Conservation (phyloP, 2,888 invertebrate genomes). For the Drosophila dives region DNA sequence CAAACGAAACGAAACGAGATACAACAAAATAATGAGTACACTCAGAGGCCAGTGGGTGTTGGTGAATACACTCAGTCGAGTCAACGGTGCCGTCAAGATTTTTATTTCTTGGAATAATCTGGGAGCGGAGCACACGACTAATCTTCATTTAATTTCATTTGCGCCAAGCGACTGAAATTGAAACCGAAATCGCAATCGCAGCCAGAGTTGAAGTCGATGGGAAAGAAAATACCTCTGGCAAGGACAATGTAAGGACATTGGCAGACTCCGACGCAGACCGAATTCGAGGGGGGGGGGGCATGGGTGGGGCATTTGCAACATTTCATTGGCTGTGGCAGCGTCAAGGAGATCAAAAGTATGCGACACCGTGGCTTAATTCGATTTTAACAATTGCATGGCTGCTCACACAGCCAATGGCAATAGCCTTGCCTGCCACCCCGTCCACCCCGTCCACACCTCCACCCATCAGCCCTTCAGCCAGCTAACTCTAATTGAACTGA, state of each 20-base stretch:
- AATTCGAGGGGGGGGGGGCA: not conserved
- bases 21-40: slow-evolving; percentile 66
- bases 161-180: slow-evolving; percentile 71
- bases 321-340: slow-evolving; percentile 73
- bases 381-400: slow-evolving; percentile 79
- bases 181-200: slow-evolving; percentile 64
- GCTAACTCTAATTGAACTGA: slow-evolving; percentile 69
- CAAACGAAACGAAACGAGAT: slow-evolving; percentile 52
- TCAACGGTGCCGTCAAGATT: slow-evolving; percentile 61
- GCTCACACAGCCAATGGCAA: slow-evolving; percentile 72
- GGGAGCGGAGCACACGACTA: slow-evolving; percentile 75
- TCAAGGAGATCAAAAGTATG: slow-evolving; percentile 79
- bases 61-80: slow-evolving; percentile 27
- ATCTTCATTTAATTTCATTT: slow-evolving; percentile 83
- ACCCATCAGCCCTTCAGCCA: not conserved
- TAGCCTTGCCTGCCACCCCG: slow-evolving; percentile 31
- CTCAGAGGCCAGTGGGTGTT: slow-evolving; percentile 27
- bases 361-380: slow-evolving; percentile 81
- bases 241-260: slow-evolving; percentile 79
- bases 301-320: slow-evolving; percentile 59
- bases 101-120: slow-evolving; percentile 82
- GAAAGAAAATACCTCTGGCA: slow-evolving; percentile 53
- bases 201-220: not conserved
- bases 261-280: slow-evolving; percentile 12
- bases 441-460: not conserved